These are phyloP conservation scores for Eurosta solidaginis DNA, from an alignment of 1,140 invertebrate genomes.

Conservation along the genomic window DNA sequence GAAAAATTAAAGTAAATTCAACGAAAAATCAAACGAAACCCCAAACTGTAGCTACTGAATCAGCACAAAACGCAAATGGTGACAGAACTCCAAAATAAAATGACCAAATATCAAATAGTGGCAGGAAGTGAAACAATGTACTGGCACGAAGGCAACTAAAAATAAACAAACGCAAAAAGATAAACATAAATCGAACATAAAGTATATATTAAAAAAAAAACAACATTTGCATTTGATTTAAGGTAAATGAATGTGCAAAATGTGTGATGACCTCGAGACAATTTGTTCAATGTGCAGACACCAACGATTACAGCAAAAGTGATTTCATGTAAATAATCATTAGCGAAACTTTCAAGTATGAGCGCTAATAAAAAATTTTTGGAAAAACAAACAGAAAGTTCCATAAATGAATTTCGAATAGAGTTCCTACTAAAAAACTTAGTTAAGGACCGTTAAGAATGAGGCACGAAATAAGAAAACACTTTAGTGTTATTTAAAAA, in stretches of 20 bases:
- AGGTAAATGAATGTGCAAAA: not conserved
- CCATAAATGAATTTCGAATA: too few relatives aligned
- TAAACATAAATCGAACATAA: not conserved
- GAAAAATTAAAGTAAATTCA: constrained; percentile 35
- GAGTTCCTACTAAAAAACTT: too few relatives aligned
- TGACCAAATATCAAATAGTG: not conserved
- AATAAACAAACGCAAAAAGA: not conserved
- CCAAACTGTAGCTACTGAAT: not conserved
- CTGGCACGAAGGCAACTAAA: not conserved
- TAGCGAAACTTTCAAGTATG: too few relatives aligned
- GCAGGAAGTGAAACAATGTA: not conserved
- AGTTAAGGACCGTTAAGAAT: too few relatives aligned
- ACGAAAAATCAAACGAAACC: constrained; percentile 6
- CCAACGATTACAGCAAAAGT: not conserved
- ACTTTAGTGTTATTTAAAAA: too few relatives aligned
- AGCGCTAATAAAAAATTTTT: too few relatives aligned
- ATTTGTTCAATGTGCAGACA: not conserved
- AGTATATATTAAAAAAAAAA: not conserved
- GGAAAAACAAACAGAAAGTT: too few relatives aligned
- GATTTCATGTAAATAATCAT: not conserved
- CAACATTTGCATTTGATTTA: not conserved
- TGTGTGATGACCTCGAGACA: not conserved
- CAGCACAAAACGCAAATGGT: not conserved
- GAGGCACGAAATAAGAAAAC: too few relatives aligned
- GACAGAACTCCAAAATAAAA: not conserved